These are phyloP conservation scores for Limnothrissa miodon DNA, from an alignment of 2,113 vertebrate genomes.

Conservation along the genomic window DNA sequence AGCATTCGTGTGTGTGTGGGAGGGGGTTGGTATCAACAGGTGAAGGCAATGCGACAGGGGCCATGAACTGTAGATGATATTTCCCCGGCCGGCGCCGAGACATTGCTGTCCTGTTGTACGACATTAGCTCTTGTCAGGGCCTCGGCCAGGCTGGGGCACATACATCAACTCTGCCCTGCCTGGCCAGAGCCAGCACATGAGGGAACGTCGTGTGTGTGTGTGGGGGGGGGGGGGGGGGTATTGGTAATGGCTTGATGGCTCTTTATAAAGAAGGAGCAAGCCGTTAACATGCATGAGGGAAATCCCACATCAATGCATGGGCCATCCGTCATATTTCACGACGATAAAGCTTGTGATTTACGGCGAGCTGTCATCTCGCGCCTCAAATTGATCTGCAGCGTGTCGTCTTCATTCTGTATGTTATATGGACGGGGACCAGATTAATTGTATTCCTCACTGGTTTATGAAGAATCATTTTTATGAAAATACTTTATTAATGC, in stretches of 20 bases:
- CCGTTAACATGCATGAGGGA: slow-evolving; percentile 9
- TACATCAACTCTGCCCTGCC: neutral
- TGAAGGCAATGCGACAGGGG: slow-evolving; percentile 9
- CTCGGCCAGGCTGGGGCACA: slow-evolving; percentile 16
- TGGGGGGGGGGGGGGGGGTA: too few species aligned
- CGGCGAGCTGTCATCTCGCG: neutral
- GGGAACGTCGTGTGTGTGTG: neutral
- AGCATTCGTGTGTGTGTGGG: neutral
- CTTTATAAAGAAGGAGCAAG: neutral
- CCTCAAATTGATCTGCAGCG: neutral
- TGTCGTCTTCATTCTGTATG: neutral
- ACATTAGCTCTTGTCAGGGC: slow-evolving; percentile 32
- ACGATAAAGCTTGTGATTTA: neutral
- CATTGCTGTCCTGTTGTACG: slow-evolving; percentile 32
- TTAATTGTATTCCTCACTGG: neutral
- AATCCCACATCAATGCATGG: neutral
- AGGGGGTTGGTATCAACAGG: slow-evolving; percentile 15
- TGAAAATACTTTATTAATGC: neutral
- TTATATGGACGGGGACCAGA: neutral
- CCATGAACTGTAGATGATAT: slow-evolving; percentile 37
- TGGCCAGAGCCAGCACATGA: neutral
- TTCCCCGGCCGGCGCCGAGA: slow-evolving; percentile 27
- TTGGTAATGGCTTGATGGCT: neutral
- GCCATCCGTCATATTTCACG: neutral
- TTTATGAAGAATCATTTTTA: neutral